Percentiles rank a stretch among this genome's conserved stretches.
Conservation (phyloP, 2,888 invertebrate genomes). For the Erebia epiphron region DNA sequence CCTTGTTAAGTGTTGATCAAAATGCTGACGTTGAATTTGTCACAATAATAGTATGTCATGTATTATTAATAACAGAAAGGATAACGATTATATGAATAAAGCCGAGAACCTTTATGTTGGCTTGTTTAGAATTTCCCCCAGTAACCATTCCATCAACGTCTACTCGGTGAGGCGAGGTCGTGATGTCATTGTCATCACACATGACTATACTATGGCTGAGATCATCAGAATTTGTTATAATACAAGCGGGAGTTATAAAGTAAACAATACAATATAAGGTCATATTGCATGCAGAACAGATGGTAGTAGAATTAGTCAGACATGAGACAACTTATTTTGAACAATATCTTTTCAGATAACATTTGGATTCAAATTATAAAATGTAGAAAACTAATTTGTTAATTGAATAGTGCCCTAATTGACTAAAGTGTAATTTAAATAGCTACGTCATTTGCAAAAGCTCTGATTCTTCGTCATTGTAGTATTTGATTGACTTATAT, state of each 20-base stretch:
- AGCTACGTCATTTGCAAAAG: too few species aligned
- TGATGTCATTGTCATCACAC: constrained; percentile 71
- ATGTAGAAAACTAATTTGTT: background rate
- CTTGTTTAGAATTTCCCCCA: constrained; percentile 31
- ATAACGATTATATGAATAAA: constrained; percentile 18
- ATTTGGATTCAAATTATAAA: background rate
- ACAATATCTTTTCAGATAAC: background rate
- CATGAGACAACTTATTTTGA: background rate
- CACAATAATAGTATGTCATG: background rate
- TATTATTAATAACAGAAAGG: constrained; percentile 10
- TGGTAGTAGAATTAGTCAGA: constrained; percentile 14
- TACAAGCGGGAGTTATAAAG: constrained; percentile 48
- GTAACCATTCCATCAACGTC: constrained; percentile 29
- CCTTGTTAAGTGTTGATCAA: background rate
- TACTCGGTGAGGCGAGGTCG: constrained; percentile 48
- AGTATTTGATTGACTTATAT: too few species aligned
- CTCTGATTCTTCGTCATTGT: too few species aligned
- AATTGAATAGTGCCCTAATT: too few species aligned
- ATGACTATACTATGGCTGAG: constrained; percentile 61
- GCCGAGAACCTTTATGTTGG: constrained; percentile 9
- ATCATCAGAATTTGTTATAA: constrained; percentile 66
- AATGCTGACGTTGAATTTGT: background rate
- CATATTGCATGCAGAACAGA: constrained; percentile 9
- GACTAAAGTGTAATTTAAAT: too few species aligned
- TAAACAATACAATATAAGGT: constrained; percentile 37